Conservation (phyloP, 2,113 vertebrate species). For the Cebidichthys violaceus region DNA sequence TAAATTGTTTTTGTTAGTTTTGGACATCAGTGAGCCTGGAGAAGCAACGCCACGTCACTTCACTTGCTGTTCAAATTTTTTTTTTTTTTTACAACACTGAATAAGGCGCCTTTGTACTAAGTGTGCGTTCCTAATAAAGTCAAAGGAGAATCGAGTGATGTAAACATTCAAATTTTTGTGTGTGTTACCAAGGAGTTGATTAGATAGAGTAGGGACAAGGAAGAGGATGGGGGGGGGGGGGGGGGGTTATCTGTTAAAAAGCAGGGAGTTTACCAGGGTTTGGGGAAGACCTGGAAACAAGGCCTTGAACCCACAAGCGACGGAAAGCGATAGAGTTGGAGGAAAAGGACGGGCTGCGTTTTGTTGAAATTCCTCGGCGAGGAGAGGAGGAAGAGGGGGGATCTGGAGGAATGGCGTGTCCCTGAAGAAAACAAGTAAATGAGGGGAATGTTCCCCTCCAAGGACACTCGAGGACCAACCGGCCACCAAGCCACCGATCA, state of each 20-base stretch:
- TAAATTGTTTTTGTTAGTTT: conserved; percentile 71
- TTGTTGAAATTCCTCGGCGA: conserved; percentile 23
- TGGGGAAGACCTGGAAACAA: conserved; percentile 34
- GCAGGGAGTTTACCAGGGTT: conserved; percentile 14
- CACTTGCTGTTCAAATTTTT: conserved; percentile 40
- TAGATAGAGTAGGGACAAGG: conserved; percentile 58
- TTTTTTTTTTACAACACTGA: conserved; percentile 66
- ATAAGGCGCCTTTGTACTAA: conserved; percentile 86
- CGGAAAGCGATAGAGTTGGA: conserved; percentile 37
- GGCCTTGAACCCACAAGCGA: conserved; percentile 35
- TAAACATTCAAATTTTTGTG: conserved; percentile 87
- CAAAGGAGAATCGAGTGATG: conserved; percentile 84
- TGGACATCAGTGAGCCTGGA: conserved; percentile 66
- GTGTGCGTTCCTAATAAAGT: conserved; percentile 84
- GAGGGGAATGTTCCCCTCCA: conserved; percentile 38
- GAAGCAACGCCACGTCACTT: conserved; percentile 41
- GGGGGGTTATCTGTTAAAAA: conserved; percentile 37
- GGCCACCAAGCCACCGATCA: neutral
- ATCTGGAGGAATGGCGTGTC: conserved; percentile 17
- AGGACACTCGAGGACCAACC: conserved; percentile 39
- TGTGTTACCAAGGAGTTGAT: conserved; percentile 77
- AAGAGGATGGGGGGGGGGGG: conserved; percentile 3
- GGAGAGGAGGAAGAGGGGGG: conserved; percentile 21
- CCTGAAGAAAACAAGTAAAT: conserved; percentile 36
- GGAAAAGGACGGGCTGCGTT: conserved; percentile 24